Base-by-base conservation (phyloP, 2,113 vertebrate species). In the Aramus guarauna region DNA sequence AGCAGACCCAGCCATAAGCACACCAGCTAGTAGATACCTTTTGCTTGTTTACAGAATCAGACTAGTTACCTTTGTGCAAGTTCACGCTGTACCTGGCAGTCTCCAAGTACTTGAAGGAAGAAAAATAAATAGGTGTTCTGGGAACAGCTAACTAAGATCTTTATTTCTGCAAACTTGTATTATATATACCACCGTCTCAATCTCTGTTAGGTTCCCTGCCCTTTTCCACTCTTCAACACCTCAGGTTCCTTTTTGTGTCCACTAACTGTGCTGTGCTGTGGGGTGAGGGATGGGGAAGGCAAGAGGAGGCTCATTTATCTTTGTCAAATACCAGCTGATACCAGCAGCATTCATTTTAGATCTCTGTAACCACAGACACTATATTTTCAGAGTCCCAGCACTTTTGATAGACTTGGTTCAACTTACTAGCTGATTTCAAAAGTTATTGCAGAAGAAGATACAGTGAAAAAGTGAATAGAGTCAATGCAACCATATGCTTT, bases 251-350 rank as follows among this genome's bases (percentile, higher is more conserved):
- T 79, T 64, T 29, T 24, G 14, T 23, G 19, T 53, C 30, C 36
- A 5, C 19, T 75, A 36, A 26, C 12, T 39, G 15, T 23, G 17
- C 47, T 67, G 27, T 60, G 24, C 39, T 77, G 23, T 2, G 2
- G 37, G 2, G 13, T 2, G 1, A 52, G 7, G 41, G 29, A 41
- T 2, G 7, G 7, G 19, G 11, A n/a, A 58, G 20, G 9, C 30
- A 34, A 6, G 48, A 82, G 43, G 11, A 52, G 23, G 8, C 18
- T 36, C 22, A 43, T 69, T 69, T 36, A n/a, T 6, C 9, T 37
- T 75, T 71, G 26, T 47, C 1, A 4, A 16, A 15, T 67, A 66
- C 5, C n/a, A 48, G 19, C 15, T 66, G 29, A 63, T 63, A 48
- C 9, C 12, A 37, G 29, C 29, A 8, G 2, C 43, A 26, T 69